Evolutionary conservation across 2,888 invertebrate genomes (phyloP).

Genomic region (Perizoma flavofasciatum): DNA sequence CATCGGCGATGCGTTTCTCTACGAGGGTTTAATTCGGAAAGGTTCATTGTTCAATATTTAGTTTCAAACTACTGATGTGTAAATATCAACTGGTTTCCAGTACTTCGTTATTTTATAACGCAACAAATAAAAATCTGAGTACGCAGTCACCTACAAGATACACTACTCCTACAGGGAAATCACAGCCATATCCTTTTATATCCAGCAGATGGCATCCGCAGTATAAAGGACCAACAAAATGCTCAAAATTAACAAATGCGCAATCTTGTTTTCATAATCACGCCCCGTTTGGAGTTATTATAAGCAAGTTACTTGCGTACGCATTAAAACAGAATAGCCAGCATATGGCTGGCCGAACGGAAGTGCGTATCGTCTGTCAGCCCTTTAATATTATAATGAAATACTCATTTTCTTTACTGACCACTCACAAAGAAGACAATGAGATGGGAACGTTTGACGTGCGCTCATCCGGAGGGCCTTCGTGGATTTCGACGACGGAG

Average conservation of each 20-base stretch:
- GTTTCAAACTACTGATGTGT: too few species aligned
- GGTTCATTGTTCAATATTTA: too few species aligned
- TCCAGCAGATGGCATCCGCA: conserved; percentile 32
- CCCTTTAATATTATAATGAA: conserved; percentile 77
- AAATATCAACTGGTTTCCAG: too few species aligned
- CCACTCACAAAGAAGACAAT: conserved; percentile 79
- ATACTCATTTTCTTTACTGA: conserved; percentile 77
- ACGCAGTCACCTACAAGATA: too few species aligned
- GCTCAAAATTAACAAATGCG: conserved; percentile 32
- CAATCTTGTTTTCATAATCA: conserved; percentile 37
- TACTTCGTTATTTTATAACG: too few species aligned
- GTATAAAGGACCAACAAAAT: conserved; percentile 27
- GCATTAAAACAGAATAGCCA: conserved; percentile 40
- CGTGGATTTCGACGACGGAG: conserved; percentile 51
- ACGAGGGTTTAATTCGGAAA: too few species aligned
- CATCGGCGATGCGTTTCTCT: too few species aligned
- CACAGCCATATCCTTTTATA: conserved; percentile 21
- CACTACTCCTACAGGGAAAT: conserved; percentile 14
- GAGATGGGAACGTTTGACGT: conserved; percentile 65
- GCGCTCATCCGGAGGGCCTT: conserved; percentile 69
- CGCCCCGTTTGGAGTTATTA: conserved; percentile 50
- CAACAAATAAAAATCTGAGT: too few species aligned
- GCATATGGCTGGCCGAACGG: conserved; percentile 75
- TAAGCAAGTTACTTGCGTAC: conserved; percentile 49
- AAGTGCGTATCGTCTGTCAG: conserved; percentile 81